Conservation (phyloP, 2,113 vertebrate genomes). For the Microtus oregoni region DNA sequence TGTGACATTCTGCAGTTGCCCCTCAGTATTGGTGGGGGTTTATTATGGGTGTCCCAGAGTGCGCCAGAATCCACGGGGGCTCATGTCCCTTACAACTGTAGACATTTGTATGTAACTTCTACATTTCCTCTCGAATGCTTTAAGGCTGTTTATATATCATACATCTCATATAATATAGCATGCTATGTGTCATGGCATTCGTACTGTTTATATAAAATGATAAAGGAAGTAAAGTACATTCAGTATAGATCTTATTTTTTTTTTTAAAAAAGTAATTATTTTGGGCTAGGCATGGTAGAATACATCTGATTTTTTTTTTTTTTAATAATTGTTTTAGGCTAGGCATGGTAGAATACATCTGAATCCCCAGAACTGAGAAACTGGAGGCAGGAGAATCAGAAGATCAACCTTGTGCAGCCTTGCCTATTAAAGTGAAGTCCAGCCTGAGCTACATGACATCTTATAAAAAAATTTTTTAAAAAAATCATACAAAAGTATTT, state of each 20-base stretch:
- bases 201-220: not conserved
- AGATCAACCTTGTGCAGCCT: not conserved
- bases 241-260: not conserved
- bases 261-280: not conserved
- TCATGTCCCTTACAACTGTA: not conserved
- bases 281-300: not conserved
- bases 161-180: not conserved
- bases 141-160: not conserved
- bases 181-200: not conserved
- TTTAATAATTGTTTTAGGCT: not conserved
- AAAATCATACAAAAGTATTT: not conserved
- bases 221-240: not conserved
- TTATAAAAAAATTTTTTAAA: not conserved
- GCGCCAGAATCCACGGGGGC: not conserved
- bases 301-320: no score
- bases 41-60: not conserved
- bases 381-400: no score
- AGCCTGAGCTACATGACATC: not conserved
- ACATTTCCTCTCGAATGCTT: not conserved
- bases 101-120: not conserved
- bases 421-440: not conserved
- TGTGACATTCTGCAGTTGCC: not conserved
- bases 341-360: not conserved
- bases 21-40: not conserved
- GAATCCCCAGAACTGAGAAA: not conserved